Conservation (phyloP, 2,113 vertebrate species). For the Megaleporinus macrocephalus region DNA sequence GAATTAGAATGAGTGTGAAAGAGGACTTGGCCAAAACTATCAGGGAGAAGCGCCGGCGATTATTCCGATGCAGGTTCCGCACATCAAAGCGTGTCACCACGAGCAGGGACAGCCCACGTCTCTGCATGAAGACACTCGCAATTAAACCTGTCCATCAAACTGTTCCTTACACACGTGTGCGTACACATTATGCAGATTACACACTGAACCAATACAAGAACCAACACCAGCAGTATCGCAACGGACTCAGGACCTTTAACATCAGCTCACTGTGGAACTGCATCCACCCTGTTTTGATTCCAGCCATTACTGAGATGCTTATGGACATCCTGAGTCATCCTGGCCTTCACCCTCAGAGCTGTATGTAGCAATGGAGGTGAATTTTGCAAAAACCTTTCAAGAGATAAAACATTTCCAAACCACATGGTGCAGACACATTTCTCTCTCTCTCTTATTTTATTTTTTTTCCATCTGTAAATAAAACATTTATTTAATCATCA, state of each 20-base stretch:
- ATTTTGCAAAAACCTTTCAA: slow-evolving; percentile 51
- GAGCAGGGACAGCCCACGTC: slow-evolving; percentile 10
- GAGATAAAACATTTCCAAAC: slow-evolving; percentile 56
- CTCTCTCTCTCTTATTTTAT: no score
- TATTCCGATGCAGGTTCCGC: slow-evolving; percentile 24
- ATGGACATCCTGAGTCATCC: slow-evolving; percentile 42
- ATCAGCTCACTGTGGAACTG: slow-evolving; percentile 59
- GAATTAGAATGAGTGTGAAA: background rate
- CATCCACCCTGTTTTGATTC: slow-evolving; percentile 38
- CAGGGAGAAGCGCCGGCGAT: slow-evolving; percentile 43
- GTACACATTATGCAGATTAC: slow-evolving; percentile 18
- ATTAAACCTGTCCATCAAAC: slow-evolving; percentile 32
- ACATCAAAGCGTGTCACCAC: background rate
- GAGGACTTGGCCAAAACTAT: slow-evolving; percentile 29
- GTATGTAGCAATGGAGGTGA: slow-evolving; percentile 52
- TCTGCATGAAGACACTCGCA: slow-evolving; percentile 24
- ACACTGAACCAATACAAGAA: slow-evolving; percentile 48
- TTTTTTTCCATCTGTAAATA: slow-evolving; percentile 59
- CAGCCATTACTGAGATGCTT: slow-evolving; percentile 48
- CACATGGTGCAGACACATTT: slow-evolving; percentile 41
- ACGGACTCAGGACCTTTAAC: slow-evolving; percentile 59
- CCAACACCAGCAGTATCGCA: slow-evolving; percentile 60
- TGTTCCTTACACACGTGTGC: slow-evolving; percentile 11
- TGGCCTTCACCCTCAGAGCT: slow-evolving; percentile 45
- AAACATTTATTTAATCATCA: slow-evolving; percentile 58